These are phyloP conservation scores for Oncorhynchus gorbuscha DNA, from an alignment of 2,113 vertebrate species.

Conservation along the genomic window DNA sequence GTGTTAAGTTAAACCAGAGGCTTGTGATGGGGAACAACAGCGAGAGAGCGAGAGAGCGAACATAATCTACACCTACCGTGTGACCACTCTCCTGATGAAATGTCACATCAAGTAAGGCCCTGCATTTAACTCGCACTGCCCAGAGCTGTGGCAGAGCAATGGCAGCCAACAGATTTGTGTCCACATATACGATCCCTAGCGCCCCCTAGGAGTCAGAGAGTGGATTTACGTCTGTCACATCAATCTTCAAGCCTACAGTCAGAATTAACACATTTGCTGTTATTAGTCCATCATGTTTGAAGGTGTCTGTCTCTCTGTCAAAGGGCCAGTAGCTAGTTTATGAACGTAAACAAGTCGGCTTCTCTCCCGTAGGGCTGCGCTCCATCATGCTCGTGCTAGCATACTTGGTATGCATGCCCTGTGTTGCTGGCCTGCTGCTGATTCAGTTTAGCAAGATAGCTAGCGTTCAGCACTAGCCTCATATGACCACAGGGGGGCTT, in stretches of 20 bases:
- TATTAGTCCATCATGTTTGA: slow-evolving; percentile 25
- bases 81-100: slow-evolving; percentile 55
- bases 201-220: slow-evolving; percentile 11
- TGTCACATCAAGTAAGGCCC: slow-evolving; percentile 51
- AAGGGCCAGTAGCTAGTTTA: neutral
- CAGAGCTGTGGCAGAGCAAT: slow-evolving; percentile 29
- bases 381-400: neutral
- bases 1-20: slow-evolving; percentile 31
- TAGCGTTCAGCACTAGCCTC: slow-evolving; percentile 27
- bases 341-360: neutral
- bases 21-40: neutral
- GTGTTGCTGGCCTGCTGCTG: neutral
- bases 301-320: neutral
- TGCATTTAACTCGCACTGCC: slow-evolving; percentile 57
- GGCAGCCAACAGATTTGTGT: slow-evolving; percentile 52
- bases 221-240: slow-evolving; percentile 32
- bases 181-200: slow-evolving; percentile 29
- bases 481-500: slow-evolving; percentile 36
- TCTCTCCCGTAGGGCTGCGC: neutral
- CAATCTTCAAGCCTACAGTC: slow-evolving; percentile 29
- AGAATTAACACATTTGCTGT: slow-evolving; percentile 39
- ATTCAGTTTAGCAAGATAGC: slow-evolving; percentile 22
- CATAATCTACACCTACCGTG: slow-evolving; percentile 42
- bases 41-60: slow-evolving; percentile 24
- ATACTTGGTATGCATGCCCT: neutral